These are phyloP conservation scores for Callipepla californica DNA, from an alignment of 2,113 vertebrate genomes.

Conservation along the genomic window DNA sequence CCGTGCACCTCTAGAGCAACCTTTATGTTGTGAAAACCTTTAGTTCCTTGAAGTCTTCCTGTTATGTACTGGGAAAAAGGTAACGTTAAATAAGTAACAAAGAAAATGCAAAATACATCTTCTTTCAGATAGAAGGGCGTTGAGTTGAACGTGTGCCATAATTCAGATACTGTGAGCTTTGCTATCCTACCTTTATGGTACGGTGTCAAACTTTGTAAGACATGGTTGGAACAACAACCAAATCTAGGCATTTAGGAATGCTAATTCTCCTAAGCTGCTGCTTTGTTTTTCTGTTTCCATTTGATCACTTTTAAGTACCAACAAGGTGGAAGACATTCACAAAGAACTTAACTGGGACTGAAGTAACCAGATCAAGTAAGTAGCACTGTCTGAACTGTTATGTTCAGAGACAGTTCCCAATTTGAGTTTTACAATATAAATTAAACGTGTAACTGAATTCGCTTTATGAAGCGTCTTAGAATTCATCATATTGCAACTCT, in stretches of 20 bases:
- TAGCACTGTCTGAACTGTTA: background rate
- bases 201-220: background rate
- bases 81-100: background rate
- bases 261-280: background rate
- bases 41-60: background rate
- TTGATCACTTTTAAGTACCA: background rate
- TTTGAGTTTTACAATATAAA: conserved; percentile 6
- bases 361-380: background rate
- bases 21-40: background rate
- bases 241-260: background rate
- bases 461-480: background rate
- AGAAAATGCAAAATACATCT: background rate
- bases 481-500: background rate
- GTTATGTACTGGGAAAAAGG: background rate
- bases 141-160: background rate
- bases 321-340: background rate
- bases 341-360: background rate
- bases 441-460: background rate
- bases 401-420: conserved; percentile 11
- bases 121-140: background rate
- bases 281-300: conserved; percentile 29
- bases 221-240: background rate
- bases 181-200: background rate
- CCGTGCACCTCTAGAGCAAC: background rate
- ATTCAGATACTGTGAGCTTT: background rate